Evolutionary conservation across 2,797 vertebrate genomes (phyloP).

Genomic region (Picus viridis): DNA sequence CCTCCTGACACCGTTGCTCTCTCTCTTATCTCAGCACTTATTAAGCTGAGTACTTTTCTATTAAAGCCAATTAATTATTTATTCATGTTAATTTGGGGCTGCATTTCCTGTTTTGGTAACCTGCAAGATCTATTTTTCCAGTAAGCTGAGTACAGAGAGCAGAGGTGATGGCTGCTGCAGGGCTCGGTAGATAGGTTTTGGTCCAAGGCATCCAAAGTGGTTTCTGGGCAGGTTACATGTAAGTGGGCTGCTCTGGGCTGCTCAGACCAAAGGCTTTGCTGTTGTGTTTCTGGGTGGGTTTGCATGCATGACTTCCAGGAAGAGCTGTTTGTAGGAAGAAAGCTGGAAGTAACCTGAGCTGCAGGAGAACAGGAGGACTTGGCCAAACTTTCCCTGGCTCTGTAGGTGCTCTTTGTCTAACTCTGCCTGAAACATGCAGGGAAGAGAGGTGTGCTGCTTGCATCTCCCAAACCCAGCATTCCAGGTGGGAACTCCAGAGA

Average conservation of each 20-base stretch:
- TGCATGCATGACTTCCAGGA: not conserved
- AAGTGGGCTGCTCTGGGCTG: constrained; percentile 22
- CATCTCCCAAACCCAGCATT: not conserved
- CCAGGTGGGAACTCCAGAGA: not conserved
- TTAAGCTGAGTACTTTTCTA: not conserved
- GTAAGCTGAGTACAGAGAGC: not conserved
- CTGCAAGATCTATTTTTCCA: not conserved
- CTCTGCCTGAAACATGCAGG: not conserved
- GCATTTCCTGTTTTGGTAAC: not conserved
- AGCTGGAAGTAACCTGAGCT: not conserved
- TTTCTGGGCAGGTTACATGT: not conserved
- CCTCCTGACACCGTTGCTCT: not conserved
- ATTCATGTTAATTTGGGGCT: not conserved
- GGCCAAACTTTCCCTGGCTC: not conserved
- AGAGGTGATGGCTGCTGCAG: not conserved
- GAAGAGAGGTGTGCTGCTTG: not conserved
- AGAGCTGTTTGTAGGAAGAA: not conserved
- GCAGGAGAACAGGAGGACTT: not conserved
- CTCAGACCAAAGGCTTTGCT: constrained; percentile 36
- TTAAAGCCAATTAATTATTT: not conserved
- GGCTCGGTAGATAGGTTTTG: not conserved
- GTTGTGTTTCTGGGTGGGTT: not conserved
- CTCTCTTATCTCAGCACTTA: not conserved
- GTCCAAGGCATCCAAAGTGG: not conserved
- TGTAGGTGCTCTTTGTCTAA: not conserved